Conservation (phyloP, 1,140 invertebrate species). For the Calephelis nemesis region DNA sequence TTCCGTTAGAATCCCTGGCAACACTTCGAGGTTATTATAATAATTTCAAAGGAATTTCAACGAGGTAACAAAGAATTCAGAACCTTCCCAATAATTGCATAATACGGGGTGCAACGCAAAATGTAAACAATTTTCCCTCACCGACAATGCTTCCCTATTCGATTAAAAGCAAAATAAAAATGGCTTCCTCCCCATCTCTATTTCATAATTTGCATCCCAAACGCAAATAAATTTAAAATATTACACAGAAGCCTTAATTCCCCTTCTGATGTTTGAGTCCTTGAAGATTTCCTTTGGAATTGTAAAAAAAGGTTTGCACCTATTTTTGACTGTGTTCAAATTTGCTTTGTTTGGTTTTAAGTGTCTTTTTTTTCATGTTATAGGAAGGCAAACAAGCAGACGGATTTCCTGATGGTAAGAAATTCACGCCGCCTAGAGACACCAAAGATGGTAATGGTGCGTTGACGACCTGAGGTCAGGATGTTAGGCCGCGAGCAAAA, state of each 20-base stretch:
- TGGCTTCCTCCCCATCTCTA: constrained; percentile 54
- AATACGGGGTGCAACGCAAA: constrained; percentile 29
- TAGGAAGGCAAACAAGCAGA: too few relatives aligned
- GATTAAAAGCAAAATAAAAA: constrained; percentile 59
- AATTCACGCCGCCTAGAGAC: too few relatives aligned
- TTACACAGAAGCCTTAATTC: constrained; percentile 66
- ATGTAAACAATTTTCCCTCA: constrained; percentile 38
- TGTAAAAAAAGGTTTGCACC: not conserved
- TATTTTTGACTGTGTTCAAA: not conserved
- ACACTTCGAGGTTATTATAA: constrained; percentile 21
- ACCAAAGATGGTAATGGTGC: too few relatives aligned
- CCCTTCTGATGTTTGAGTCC: constrained; percentile 60
- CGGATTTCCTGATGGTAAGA: too few relatives aligned
- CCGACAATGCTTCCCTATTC: constrained; percentile 65
- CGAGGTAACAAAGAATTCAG: constrained; percentile 24
- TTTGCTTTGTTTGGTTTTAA: not conserved
- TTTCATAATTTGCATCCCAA: constrained; percentile 75
- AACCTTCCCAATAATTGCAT: constrained; percentile 29
- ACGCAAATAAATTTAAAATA: constrained; percentile 77
- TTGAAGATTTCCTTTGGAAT: constrained; percentile 33
- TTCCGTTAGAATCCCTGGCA: not conserved
- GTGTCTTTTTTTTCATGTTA: too few relatives aligned
- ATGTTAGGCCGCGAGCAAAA: too few relatives aligned
- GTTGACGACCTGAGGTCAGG: too few relatives aligned
- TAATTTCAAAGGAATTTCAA: constrained; percentile 28